These are phyloP conservation scores for Antechinus flavipes DNA, from an alignment of 2,113 vertebrate species.

Conservation along the genomic window DNA sequence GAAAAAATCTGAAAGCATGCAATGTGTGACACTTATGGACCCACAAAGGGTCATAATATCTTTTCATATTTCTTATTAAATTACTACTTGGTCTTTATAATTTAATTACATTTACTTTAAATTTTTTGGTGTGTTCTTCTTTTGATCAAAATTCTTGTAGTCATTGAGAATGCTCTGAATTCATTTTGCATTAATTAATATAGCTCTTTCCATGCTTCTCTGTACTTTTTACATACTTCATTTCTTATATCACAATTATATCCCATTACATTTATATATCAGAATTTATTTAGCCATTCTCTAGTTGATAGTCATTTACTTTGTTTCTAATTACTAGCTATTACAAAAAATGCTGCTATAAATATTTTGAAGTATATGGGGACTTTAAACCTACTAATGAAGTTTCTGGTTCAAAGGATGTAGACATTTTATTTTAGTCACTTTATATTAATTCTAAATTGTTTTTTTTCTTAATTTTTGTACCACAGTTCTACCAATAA, in stretches of 20 bases:
- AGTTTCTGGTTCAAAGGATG: not conserved
- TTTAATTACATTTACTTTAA: not conserved
- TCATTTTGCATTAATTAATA: not conserved
- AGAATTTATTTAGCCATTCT: not conserved
- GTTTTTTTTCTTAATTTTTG: not conserved
- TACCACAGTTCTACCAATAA: not conserved
- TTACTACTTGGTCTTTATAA: not conserved
- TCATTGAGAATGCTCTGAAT: not conserved
- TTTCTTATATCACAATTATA: not conserved
- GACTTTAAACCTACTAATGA: not conserved
- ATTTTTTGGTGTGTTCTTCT: not conserved
- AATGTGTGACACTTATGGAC: not conserved
- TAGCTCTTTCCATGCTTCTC: not conserved
- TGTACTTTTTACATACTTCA: not conserved
- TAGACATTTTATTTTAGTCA: not conserved
- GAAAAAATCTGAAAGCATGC: not conserved
- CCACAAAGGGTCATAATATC: not conserved
- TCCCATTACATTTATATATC: not conserved
- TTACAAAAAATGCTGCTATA: not conserved
- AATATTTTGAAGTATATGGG: not conserved
- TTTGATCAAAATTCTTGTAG: not conserved
- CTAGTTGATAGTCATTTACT: not conserved
- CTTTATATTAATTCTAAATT: not conserved
- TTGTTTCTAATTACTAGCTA: not conserved
- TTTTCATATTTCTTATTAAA: not conserved